Percentiles rank a stretch among this genome's conserved stretches.
Conservation (phyloP, 2,888 invertebrate genomes). For the Lasius fuliginosus region DNA sequence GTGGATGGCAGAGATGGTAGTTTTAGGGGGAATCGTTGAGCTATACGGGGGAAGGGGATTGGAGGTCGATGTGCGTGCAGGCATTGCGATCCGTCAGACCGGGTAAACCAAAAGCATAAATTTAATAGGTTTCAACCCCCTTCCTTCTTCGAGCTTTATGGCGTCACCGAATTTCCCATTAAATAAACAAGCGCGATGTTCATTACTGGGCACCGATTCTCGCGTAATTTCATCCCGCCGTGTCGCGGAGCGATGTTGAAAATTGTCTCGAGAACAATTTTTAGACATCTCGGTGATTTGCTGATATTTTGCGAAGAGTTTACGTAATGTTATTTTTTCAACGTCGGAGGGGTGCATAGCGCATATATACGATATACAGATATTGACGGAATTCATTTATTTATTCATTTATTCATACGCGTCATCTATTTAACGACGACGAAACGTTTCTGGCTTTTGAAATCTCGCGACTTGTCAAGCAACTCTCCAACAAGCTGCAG, state of each 20-base stretch:
- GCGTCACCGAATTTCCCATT: constrained; percentile 86
- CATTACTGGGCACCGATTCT: constrained; percentile 81
- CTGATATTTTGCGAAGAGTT: neutral
- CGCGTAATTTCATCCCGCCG: constrained; percentile 67
- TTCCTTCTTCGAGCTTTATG: constrained; percentile 85
- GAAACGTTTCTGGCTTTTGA: neutral
- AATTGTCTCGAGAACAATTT: constrained; percentile 46
- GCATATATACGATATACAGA: too few species aligned
- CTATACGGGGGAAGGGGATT: constrained; percentile 67
- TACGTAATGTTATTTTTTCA: neutral
- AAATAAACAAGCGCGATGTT: constrained; percentile 86
- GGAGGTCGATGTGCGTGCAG: constrained; percentile 79
- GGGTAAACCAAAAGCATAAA: constrained; percentile 86
- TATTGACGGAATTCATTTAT: neutral
- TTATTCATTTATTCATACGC: neutral
- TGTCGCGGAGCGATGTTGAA: constrained; percentile 56
- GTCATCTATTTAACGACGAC: neutral
- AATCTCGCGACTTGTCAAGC: neutral
- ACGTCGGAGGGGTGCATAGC: neutral
- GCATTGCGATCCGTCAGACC: constrained; percentile 86
- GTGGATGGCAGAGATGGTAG: constrained; percentile 69
- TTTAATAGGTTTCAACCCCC: constrained; percentile 85
- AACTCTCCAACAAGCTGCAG: constrained; percentile 1
- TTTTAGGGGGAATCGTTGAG: constrained; percentile 60
- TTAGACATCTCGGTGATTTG: neutral